phyloP scores from a whole-genome alignment of 2,888 invertebrate genomes.

The Agrochola circellaris region DNA sequence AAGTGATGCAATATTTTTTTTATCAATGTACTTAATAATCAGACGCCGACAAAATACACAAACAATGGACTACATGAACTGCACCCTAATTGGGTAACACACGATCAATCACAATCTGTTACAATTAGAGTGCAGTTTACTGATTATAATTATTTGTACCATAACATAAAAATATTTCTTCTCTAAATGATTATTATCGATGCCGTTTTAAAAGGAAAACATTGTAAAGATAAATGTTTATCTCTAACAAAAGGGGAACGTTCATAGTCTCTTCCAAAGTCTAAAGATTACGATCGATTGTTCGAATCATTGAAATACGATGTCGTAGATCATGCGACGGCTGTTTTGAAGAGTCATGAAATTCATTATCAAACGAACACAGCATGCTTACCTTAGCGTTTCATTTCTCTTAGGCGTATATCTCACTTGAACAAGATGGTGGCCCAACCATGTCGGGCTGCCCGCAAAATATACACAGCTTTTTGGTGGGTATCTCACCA shows the following conservation, averaged over 20 bases:
- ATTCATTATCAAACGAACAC: constrained; percentile 10
- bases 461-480: not conserved
- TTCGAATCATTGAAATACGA: not conserved
- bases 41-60: constrained; percentile 1
- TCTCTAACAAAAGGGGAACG: not conserved
- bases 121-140: too few species aligned
- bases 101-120: too few species aligned
- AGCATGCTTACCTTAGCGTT: constrained; percentile 43
- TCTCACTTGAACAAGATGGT: too few species aligned
- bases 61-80: constrained; percentile 3
- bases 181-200: too few species aligned
- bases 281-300: not conserved
- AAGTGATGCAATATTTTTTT: constrained; percentile 22
- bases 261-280: not conserved
- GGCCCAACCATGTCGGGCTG: too few species aligned
- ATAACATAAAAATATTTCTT: not conserved
- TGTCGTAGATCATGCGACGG: constrained; percentile 4
- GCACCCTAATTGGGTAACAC: too few species aligned
- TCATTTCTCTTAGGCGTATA: constrained; percentile 1
- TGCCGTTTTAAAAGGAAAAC: not conserved
- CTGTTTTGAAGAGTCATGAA: not conserved
- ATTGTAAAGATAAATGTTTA: not conserved
- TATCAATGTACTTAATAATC: constrained; percentile 20
- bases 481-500: not conserved
- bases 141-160: constrained; percentile 4